Evolutionary conservation across 1,140 invertebrate genomes (phyloP), one percentile per base, ranked within the genome.

Genomic region (Cepaea nemoralis): DNA sequence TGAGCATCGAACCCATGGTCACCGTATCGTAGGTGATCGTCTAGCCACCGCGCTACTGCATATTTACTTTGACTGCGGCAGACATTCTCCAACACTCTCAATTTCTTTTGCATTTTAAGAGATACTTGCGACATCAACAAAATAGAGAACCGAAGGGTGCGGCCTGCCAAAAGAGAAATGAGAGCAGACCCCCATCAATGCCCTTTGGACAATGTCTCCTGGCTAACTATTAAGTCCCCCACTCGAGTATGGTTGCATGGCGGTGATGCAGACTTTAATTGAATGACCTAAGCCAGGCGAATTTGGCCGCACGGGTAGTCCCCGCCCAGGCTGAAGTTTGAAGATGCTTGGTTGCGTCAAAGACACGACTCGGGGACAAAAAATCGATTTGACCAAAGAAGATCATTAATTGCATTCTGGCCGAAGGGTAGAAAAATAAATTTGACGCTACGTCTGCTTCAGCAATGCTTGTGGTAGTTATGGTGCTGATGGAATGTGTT

Each of bases 361-460:
- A 42, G 40, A 45, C 71, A 50, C 71, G 24, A 14, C 33, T 1
- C 42, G 42, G 27, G 50, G 40, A 74, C 37, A 74, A 74, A 74
- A n/a, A 74, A 74, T 42, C 71, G 42, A 74, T 48, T 3, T 48
- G 71, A 74, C 71, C 50, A 74, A 74, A 74, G 42, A 40, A 74
- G 71, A 74, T 74, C 71, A 45, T 77, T 77, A 77, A 77, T 77
- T 77, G 75, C 55, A 77, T 59, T 77, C 50, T 77, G 48, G 75
- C 75, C 75, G 75, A 59, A 63, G 75, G 75, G 75, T 22, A 63
- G 55, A 35, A 12, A 63, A 63, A 59, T 77, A 59, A 77, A 77
- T 59, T 63, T 63, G 59, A 63, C 59, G 59, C 59, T 63, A 31
- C 33, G 59, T 63, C 59, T n/a, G 59, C 59, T 31, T n/a, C 12